These are phyloP conservation scores for Lampris incognitus DNA, from an alignment of 2,113 vertebrate genomes.

Conservation along the genomic window DNA sequence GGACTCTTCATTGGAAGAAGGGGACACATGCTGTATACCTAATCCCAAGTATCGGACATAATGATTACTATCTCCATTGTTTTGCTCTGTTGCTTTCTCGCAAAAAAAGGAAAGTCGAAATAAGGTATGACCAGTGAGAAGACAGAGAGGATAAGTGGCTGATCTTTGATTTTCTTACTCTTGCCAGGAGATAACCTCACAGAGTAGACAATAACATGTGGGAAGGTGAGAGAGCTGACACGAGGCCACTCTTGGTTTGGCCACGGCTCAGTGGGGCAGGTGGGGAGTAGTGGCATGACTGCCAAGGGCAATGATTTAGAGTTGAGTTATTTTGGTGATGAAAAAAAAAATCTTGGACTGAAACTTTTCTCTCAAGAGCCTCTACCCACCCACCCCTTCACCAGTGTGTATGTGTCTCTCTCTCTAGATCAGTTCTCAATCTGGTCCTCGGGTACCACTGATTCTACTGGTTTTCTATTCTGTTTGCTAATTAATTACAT, in stretches of 20 bases:
- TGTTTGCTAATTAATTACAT: too few species aligned
- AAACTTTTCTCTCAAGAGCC: not conserved
- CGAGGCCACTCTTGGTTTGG: slow-evolving; percentile 22
- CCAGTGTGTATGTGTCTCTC: too few species aligned
- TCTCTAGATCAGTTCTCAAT: too few species aligned
- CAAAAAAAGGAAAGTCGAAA: not conserved
- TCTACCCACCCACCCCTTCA: too few species aligned
- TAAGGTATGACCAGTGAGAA: not conserved
- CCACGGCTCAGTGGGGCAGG: slow-evolving; percentile 14
- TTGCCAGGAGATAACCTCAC: slow-evolving; percentile 9
- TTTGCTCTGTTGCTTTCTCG: slow-evolving; percentile 2
- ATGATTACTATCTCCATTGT: not conserved
- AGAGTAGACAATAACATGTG: slow-evolving; percentile 18
- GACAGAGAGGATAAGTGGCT: not conserved
- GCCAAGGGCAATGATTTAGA: not conserved
- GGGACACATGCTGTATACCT: too few species aligned
- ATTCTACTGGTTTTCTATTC: too few species aligned
- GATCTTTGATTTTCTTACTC: slow-evolving; percentile 3
- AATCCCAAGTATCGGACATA: too few species aligned
- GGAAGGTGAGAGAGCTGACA: slow-evolving; percentile 24
- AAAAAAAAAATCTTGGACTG: slow-evolving; percentile 46
- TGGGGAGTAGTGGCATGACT: not conserved
- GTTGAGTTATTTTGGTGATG: slow-evolving; percentile 35
- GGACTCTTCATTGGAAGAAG: too few species aligned
- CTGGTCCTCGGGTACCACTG: too few species aligned